phyloP scores from a whole-genome alignment of 2,113 vertebrate genomes.

The Ammodramus savannarum region DNA sequence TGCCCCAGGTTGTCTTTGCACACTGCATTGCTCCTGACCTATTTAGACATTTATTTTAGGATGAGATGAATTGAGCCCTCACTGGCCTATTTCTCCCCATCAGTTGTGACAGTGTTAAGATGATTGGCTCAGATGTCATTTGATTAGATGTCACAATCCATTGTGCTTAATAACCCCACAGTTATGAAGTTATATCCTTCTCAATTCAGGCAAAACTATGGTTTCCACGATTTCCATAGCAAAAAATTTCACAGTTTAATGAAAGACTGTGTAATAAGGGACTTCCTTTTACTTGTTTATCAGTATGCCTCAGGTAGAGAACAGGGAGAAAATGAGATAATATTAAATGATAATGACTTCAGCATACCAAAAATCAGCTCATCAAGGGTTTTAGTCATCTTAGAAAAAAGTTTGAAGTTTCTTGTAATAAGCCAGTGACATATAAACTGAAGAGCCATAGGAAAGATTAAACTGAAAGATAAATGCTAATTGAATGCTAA shows the following conservation, averaged over 20 bases:
- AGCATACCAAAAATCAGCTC: background rate
- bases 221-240: background rate
- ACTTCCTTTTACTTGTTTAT: constrained; percentile 7
- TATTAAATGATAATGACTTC: constrained; percentile 16
- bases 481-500: background rate
- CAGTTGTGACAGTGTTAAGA: background rate
- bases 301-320: constrained; percentile 18
- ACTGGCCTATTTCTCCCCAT: background rate
- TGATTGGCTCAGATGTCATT: background rate
- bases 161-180: background rate
- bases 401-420: background rate
- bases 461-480: background rate
- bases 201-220: background rate
- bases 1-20: background rate
- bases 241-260: constrained; percentile 15
- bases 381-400: background rate
- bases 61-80: background rate
- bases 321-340: background rate
- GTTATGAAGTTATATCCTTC: background rate
- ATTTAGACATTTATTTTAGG: background rate
- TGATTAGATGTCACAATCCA: background rate
- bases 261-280: background rate
- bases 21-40: background rate
- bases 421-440: background rate
- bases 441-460: background rate